A percentile compares a stretch with the other conserved stretches of the same genome.
Conservation (phyloP, 2,888 invertebrate species). For the Ormyrus nitidulus region DNA sequence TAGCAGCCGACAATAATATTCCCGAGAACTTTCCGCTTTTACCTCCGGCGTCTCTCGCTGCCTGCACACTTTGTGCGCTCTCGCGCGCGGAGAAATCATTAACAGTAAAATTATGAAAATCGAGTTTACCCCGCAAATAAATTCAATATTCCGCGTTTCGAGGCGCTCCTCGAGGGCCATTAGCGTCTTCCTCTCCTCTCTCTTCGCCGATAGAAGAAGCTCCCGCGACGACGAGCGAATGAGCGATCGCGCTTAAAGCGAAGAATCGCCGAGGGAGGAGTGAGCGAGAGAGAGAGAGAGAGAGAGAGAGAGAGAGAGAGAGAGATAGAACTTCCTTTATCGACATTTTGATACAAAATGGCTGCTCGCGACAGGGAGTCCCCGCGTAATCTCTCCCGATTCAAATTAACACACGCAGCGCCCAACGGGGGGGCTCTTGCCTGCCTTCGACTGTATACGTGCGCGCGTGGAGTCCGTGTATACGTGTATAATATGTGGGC, state of each 20-base stretch:
- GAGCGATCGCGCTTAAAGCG: conserved; percentile 58
- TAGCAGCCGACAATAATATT: neutral
- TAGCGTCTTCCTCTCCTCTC: conserved; percentile 31
- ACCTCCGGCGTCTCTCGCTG: neutral
- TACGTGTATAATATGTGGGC: neutral
- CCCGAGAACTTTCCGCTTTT: neutral
- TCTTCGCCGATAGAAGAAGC: conserved; percentile 13
- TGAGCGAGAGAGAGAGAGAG: conserved; percentile 20
- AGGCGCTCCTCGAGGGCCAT: conserved; percentile 19
- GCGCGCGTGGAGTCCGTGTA: neutral
- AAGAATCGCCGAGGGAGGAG: conserved; percentile 35
- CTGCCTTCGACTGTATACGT: conserved; percentile 24
- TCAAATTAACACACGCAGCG: conserved; percentile 79
- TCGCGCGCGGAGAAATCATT: conserved; percentile 22
- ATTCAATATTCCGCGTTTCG: conserved; percentile 34
- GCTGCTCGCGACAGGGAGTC: conserved; percentile 74
- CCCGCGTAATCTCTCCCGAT: conserved; percentile 79
- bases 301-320: neutral
- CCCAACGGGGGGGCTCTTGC: conserved; percentile 59
- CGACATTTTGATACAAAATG: conserved; percentile 76
- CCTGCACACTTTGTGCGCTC: neutral
- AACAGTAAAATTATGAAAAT: conserved; percentile 45
- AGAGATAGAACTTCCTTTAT: conserved; percentile 70
- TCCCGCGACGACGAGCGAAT: conserved; percentile 42
- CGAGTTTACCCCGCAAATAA: conserved; percentile 26